Percentiles rank a stretch among this genome's conserved stretches.
phyloP scores from a whole-genome alignment of 2,113 vertebrate species.

The Passer montanus region DNA sequence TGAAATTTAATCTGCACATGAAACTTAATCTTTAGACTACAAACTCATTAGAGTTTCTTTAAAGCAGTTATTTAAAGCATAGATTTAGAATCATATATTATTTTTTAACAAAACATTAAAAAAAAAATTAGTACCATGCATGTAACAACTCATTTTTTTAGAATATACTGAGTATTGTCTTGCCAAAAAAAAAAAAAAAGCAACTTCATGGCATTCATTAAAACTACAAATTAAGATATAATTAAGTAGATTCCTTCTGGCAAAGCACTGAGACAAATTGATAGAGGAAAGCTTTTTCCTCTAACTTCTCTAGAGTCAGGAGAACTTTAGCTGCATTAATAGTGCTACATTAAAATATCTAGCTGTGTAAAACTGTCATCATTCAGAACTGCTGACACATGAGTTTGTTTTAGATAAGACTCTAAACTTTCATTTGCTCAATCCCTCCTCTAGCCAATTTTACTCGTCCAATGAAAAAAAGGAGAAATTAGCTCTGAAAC shows the following conservation, averaged over 20 bases:
- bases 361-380: not conserved
- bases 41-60: not conserved
- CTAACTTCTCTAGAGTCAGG: not conserved
- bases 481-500: not conserved
- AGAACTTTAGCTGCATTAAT: not conserved
- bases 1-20: not conserved
- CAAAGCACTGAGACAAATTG: not conserved
- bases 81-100: not conserved
- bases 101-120: not conserved
- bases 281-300: not conserved
- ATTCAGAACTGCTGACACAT: not conserved
- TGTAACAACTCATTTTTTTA: not conserved
- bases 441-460: not conserved
- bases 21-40: not conserved
- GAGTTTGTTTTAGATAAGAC: not conserved
- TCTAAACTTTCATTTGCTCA: not conserved
- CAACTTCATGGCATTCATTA: not conserved
- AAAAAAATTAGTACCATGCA: not conserved
- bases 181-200: not conserved
- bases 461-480: not conserved
- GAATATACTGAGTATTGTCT: not conserved
- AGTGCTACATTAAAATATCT: not conserved
- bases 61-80: not conserved
- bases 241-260: not conserved
- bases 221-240: constrained; percentile 20